These are phyloP conservation scores for Alitta virens DNA, from an alignment of 2,888 invertebrate species.

Conservation along the genomic window DNA sequence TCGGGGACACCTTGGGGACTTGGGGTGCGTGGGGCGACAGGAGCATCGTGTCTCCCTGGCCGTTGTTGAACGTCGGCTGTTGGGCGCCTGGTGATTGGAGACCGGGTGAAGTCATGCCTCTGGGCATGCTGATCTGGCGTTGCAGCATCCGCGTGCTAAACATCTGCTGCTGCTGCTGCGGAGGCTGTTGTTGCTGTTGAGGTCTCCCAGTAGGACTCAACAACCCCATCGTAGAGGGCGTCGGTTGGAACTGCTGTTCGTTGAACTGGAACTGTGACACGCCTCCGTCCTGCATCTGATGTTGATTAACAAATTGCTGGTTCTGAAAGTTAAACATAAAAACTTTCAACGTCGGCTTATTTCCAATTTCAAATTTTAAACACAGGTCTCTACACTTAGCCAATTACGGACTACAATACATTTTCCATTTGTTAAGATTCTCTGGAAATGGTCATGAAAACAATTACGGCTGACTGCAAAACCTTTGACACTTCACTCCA, in stretches of 20 bases:
- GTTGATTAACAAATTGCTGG: slow-evolving; percentile 32
- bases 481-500: no score
- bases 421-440: no score
- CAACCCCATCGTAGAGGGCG: neutral
- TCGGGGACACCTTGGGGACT: slow-evolving; percentile 14
- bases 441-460: no score
- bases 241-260: neutral
- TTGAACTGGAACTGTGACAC: neutral
- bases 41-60: slow-evolving; percentile 2
- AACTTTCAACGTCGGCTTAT: no score
- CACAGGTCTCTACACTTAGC: no score
- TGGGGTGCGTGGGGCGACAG: neutral
- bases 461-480: no score
- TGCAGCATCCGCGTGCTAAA: slow-evolving; percentile 38
- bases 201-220: neutral
- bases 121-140: slow-evolving; percentile 21
- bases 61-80: no score
- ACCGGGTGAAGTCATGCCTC: neutral
- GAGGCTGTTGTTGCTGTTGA: neutral
- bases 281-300: slow-evolving; percentile 31
- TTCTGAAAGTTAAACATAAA: no score
- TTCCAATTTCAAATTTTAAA: no score
- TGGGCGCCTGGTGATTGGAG: slow-evolving; percentile 11
- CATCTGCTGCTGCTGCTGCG: slow-evolving; percentile 60
- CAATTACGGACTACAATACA: no score